Evolutionary conservation across 2,113 vertebrate genomes (phyloP).

Genomic region (Corythornis cristatus): DNA sequence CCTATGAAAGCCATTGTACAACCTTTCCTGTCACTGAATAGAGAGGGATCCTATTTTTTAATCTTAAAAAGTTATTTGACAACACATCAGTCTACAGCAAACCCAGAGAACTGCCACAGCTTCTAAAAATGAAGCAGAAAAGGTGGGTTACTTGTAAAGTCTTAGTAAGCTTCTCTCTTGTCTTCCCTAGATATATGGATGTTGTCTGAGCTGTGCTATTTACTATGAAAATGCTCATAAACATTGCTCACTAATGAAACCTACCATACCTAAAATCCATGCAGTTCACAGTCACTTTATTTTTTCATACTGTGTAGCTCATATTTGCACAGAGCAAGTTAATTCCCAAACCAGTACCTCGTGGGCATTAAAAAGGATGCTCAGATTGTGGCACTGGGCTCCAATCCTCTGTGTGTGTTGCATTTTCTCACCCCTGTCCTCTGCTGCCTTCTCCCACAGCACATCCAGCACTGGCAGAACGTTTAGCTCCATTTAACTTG

Average conservation of each 20-base stretch:
- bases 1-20: rapidly evolving
- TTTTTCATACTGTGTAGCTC: neutral
- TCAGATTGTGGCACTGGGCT: neutral
- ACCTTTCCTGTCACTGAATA: neutral
- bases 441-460: neutral
- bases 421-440: neutral
- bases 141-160: neutral
- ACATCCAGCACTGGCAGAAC: neutral
- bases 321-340: neutral
- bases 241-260: neutral
- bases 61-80: neutral
- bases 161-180: neutral
- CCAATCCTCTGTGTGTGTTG: neutral
- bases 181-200: neutral
- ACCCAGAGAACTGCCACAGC: neutral
- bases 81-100: neutral
- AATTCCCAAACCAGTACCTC: neutral
- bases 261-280: neutral
- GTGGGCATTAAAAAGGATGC: too few species aligned
- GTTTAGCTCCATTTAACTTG: neutral
- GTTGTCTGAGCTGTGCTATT: neutral
- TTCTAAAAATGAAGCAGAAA: neutral
- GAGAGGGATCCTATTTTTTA: rapidly evolving
- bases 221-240: neutral
- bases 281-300: rapidly evolving